Evolutionary conservation across 2,113 vertebrate species (phyloP).

Genomic region (Dissostichus mawsoni): DNA sequence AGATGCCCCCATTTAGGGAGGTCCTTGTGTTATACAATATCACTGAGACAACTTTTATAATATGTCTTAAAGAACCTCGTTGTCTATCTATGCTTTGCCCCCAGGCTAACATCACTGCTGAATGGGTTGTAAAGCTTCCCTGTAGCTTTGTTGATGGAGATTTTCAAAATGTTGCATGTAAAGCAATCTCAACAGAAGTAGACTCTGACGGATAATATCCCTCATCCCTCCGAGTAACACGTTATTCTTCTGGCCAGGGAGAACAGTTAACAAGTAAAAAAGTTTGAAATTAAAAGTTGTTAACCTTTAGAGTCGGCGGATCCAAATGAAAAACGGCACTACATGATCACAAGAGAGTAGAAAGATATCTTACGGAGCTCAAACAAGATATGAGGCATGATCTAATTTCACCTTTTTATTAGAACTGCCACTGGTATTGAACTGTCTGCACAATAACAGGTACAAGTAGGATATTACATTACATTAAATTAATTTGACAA

Average conservation of each 20-base stretch:
- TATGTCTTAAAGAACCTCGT: background rate
- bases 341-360: background rate
- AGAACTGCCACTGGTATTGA: background rate
- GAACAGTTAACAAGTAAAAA: constrained; percentile 1
- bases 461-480: background rate
- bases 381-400: constrained; percentile 4
- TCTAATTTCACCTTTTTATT: constrained; percentile 34
- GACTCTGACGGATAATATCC: background rate
- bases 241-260: background rate
- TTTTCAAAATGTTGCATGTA: constrained; percentile 28
- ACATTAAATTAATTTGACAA: background rate
- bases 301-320: constrained; percentile 3
- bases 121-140: background rate
- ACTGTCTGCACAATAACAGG: background rate
- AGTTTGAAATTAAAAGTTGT: constrained; percentile 10
- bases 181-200: background rate
- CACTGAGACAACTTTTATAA: background rate
- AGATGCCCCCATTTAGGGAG: too few species aligned
- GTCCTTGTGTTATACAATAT: too few species aligned
- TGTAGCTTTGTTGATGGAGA: constrained; percentile 27
- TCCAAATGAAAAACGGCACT: constrained; percentile 7
- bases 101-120: background rate
- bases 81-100: background rate
- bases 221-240: constrained; percentile 30
- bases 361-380: background rate